Percentiles rank a stretch among this genome's conserved stretches.
Evolutionary conservation across 2,113 vertebrate genomes (phyloP).

Genomic region (Ceyx margarethae): DNA sequence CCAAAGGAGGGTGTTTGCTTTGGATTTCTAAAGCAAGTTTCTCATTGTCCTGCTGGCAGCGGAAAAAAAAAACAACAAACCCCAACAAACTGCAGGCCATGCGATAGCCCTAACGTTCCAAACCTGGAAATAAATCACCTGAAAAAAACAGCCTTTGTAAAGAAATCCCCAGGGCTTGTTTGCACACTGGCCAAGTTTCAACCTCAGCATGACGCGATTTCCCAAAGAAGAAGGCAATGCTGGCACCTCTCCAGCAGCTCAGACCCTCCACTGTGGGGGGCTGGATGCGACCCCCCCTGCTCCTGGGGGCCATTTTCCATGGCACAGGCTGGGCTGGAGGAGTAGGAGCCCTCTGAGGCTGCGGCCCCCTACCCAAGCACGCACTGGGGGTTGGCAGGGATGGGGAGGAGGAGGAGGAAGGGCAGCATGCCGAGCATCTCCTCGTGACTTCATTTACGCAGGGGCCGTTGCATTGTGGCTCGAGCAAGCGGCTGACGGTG

Average conservation of each 20-base stretch:
- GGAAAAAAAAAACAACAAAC: background rate
- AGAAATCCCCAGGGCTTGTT: conserved; percentile 6
- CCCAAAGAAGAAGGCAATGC: background rate
- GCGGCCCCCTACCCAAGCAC: accelerated
- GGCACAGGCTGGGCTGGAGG: background rate
- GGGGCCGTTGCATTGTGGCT: background rate
- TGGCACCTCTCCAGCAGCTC: background rate
- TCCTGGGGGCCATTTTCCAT: accelerated
- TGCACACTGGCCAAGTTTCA: background rate
- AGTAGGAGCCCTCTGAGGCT: background rate
- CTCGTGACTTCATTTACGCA: background rate
- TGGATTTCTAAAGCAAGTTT: background rate
- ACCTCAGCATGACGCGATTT: background rate
- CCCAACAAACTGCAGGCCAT: background rate
- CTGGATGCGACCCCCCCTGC: background rate
- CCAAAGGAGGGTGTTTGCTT: background rate
- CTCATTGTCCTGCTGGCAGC: background rate
- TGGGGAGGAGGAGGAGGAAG: background rate
- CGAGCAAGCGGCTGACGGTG: background rate
- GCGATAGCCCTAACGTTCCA: background rate
- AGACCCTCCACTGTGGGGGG: accelerated
- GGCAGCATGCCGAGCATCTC: background rate
- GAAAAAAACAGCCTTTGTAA: conserved; percentile 6
- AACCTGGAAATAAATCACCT: conserved; percentile 22
- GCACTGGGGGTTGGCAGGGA: accelerated